Evolutionary conservation across 2,797 vertebrate genomes (phyloP).

Genomic region (Semaprochilodus insignis): DNA sequence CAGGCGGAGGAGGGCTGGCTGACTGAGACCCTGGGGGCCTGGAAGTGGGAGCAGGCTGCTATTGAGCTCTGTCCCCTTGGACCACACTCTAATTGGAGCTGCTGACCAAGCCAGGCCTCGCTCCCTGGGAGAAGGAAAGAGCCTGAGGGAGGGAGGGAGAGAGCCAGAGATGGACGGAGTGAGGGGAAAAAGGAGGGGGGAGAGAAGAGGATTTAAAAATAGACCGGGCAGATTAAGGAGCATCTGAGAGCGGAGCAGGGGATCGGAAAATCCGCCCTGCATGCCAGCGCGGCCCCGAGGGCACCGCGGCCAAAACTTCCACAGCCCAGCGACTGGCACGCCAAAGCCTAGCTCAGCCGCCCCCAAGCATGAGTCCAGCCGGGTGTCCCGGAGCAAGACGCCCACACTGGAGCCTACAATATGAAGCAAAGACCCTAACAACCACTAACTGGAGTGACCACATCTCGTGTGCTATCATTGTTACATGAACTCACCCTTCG

Average conservation of each 20-base stretch:
- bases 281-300: slow-evolving; percentile 69
- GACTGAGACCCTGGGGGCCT: slow-evolving; percentile 58
- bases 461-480: not conserved
- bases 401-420: slow-evolving; percentile 11
- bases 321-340: slow-evolving; percentile 19
- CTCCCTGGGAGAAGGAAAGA: slow-evolving; percentile 53
- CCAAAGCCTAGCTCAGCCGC: slow-evolving; percentile 12
- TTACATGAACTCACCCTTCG: not conserved
- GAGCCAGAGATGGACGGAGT: slow-evolving; percentile 62
- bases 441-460: slow-evolving; percentile 27
- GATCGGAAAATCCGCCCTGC: slow-evolving; percentile 77
- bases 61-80: slow-evolving; percentile 70
- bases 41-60: slow-evolving; percentile 57
- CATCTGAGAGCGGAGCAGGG: slow-evolving; percentile 79
- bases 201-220: slow-evolving; percentile 73
- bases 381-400: slow-evolving; percentile 26
- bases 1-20: slow-evolving; percentile 56
- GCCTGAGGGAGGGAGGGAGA: slow-evolving; percentile 34
- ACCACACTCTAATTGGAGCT: slow-evolving; percentile 77
- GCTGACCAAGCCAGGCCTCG: slow-evolving; percentile 64
- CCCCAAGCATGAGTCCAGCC: slow-evolving; percentile 38
- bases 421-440: not conserved
- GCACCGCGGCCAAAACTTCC: slow-evolving; percentile 51
- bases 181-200: slow-evolving; percentile 61
- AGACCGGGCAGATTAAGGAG: slow-evolving; percentile 81